phyloP scores from a whole-genome alignment of 2,113 vertebrate species.

The Taurulus bubalis region DNA sequence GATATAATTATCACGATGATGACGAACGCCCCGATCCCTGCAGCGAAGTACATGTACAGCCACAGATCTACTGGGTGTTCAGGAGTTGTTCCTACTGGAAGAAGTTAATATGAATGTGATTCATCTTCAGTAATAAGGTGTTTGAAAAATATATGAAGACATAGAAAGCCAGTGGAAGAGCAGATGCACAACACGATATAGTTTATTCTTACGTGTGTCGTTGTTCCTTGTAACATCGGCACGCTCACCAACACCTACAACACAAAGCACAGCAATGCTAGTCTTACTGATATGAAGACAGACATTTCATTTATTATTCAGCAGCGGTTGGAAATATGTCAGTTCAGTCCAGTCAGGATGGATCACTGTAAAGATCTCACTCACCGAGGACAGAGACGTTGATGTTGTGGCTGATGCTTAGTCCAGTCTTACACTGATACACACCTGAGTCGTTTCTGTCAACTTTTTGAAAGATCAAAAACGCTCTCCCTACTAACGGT shows the following conservation, averaged over 20 bases:
- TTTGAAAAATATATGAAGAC: not conserved
- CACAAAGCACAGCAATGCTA: not conserved
- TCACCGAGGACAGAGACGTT: slow-evolving; percentile 69
- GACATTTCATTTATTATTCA: not conserved
- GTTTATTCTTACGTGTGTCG: slow-evolving; percentile 33
- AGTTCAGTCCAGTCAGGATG: not conserved
- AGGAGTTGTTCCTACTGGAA: not conserved
- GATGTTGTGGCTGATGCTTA: not conserved
- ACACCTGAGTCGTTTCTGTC: slow-evolving; percentile 44
- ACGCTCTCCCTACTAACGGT: fast-evolving
- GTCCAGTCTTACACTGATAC: slow-evolving; percentile 58
- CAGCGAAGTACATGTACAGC: slow-evolving; percentile 60
- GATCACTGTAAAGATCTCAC: slow-evolving; percentile 4
- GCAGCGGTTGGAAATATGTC: not conserved
- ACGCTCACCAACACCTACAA: not conserved
- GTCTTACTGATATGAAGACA: not conserved
- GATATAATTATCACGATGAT: slow-evolving; percentile 62
- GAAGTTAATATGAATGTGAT: not conserved
- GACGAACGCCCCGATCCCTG: slow-evolving; percentile 61
- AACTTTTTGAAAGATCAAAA: slow-evolving; percentile 55
- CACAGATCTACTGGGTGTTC: fast-evolving
- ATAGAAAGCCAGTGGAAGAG: not conserved
- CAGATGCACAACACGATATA: not conserved
- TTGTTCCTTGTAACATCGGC: not conserved
- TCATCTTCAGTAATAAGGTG: not conserved